These are phyloP conservation scores for Palythoa grandiflora DNA, from an alignment of 92 coral and sea anemone genomes.

Conservation along the genomic window DNA sequence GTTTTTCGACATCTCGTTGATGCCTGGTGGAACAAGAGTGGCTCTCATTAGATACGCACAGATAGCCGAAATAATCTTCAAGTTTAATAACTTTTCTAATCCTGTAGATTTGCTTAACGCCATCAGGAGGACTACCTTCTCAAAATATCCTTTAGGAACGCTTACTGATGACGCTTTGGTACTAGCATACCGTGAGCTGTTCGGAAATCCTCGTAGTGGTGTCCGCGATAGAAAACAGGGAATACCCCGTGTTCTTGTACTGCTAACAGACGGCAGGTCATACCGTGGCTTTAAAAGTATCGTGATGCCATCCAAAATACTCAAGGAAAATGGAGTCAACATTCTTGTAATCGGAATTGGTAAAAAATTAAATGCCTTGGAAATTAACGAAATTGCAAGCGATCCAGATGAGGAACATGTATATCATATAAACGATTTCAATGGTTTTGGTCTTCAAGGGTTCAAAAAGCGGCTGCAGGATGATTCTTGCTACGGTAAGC, in stretches of 20 bases:
- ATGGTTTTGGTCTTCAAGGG: background rate
- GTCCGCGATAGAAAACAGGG: conserved; percentile 62
- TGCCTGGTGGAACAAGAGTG: conserved; percentile 62
- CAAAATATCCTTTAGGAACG: conserved; percentile 36
- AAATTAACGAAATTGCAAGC: conserved; percentile 70
- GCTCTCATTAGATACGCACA: conserved; percentile 66
- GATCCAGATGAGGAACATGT: conserved; percentile 71
- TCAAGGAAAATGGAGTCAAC: conserved; percentile 64
- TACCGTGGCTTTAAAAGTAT: conserved; percentile 48
- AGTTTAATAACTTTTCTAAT: conserved; percentile 57
- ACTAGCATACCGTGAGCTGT: conserved; percentile 47
- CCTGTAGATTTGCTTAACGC: conserved; percentile 58
- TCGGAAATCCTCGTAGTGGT: conserved; percentile 56
- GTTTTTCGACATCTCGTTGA: conserved; percentile 54
- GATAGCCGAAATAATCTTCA: conserved; percentile 56
- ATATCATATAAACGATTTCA: conserved; percentile 22
- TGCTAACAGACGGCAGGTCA: conserved; percentile 74
- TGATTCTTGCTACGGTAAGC: conserved; percentile 76
- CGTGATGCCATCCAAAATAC: conserved; percentile 51
- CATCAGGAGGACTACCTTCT: conserved; percentile 31
- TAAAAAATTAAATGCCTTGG: background rate
- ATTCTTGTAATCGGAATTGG: conserved; percentile 78
- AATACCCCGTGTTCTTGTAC: conserved; percentile 67
- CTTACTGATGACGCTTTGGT: conserved; percentile 61
- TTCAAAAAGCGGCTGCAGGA: conserved; percentile 54